Base-by-base conservation (phyloP, 2,113 vertebrate species). In the Epinephelus moara region DNA sequence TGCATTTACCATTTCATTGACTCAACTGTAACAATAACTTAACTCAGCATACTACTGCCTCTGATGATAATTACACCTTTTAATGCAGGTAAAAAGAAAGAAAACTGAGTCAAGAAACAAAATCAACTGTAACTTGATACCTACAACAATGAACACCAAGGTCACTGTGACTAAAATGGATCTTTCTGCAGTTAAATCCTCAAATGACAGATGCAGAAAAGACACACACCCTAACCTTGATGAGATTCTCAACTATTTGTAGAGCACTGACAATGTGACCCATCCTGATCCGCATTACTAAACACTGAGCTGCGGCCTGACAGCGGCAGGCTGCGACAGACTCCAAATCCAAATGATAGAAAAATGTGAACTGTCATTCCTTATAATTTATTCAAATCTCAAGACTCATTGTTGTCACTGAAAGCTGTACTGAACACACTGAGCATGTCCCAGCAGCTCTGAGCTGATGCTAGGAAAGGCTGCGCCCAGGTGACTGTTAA, bases 331-430 rank as follows among this genome's bases (percentile, higher is more conserved):
- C 60, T 45, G 19, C 9, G 50, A 45, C 6, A 5, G 47, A 52
- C 56, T 37, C 57, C 62, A 78, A 40, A 82, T 63, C 57, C 40
- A 57, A 25, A 50, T 64, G 64, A 74, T n/a, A 30, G n/a, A 49
- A 33, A 77, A 71, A 64, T 80, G 70, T 37, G 30, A 18, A 15
- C 0, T 3, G 55, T 6, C 45, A 53, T 40, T 25, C 13, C 18
- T 21, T 73, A 47, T 68, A 23, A 82, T 64, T 17, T 61, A 64
- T 80, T 74, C 53, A 83, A 80, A 53, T 80, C 80, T 73, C n/a
- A 30, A 63, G 19, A 59, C 59, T 37, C 3, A 0, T 18, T 47
- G 0, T 23, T 75, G 47, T 3, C 15, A 40, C 42, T 27, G 33
- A 71, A 62, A 49, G 59, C 8, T 68, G 63, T 50, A 4, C 2